Base-by-base conservation (phyloP, 2,113 vertebrate species). In the Rhombomys opimus region DNA sequence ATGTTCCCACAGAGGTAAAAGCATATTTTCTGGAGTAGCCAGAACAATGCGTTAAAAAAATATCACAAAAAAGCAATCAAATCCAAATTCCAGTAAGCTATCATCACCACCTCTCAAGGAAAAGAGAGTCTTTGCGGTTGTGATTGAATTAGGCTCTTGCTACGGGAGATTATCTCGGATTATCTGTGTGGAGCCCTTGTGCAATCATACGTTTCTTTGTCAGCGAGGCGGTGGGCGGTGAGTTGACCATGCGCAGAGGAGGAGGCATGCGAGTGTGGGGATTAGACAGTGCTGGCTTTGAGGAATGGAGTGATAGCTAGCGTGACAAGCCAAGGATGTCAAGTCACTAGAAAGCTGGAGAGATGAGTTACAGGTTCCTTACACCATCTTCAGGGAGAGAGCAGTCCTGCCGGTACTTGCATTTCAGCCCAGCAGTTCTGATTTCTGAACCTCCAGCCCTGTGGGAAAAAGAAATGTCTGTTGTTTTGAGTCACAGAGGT, bases 61-160 rank as follows among this genome's bases (percentile, higher is more conserved):
- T 23, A 41, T 27, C 65, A 78, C 41, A 52, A 81, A 35, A 82
- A 90, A 54, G n/a, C 81, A 80, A 80, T 65, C 32, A 95, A 22
- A 18, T 73, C 72, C 5, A 78, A 23, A 76, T 78, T 59, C 22
- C 20, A 11, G 27, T 32, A 67, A 52, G 73, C 61, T 89, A 12
- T 95, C 41, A 85, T 70, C 41, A 18, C 41, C 86, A n/a, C 77
- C 30, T 93, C 87, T 18, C 67, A 59, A 95, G 38, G 32, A n/a
- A 68, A 78, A 91, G 92, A 25, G 38, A 23, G 61, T n/a, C 10
- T 86, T 81, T 93, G n/a, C 30, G 82, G 61, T 41, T 87, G 73
- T 92, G 85, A 87, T 86, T 95, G 67, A 93, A 70, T 97, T 77
- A 86, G 78, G 84, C 38, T 32, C 76, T 91, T 85, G 57, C 50